Evolutionary conservation across 2,797 vertebrate species (phyloP), one percentile per base, ranked within the genome.

Genomic region (Periophthalmus magnuspinnatus): DNA sequence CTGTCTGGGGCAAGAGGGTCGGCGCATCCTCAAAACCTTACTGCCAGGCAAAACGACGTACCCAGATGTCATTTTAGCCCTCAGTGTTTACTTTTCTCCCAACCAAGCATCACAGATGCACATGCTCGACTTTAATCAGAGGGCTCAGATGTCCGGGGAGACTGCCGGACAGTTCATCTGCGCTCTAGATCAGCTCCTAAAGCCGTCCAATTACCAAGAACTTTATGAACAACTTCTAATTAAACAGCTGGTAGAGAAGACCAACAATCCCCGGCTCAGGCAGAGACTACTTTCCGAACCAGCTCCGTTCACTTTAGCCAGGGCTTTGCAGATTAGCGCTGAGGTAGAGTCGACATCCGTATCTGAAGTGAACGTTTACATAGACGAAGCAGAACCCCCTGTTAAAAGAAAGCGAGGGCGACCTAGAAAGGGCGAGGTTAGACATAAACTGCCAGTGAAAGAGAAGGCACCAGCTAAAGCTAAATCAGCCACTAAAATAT

Each of bases 1-100:
- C 81, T 89, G 88, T 68, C 85, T 92, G 0, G 90, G 91, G 45
- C 78, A 60, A 0, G 89, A 91, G 52, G 91, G 91, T 7, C 82
- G 86, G 77, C 80, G 56, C 0, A n/a, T 92, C 76, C 86, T 79
- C 68, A 41, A 69, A 0, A 32, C 72, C 2, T 78, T 91, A 62
- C 62, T 85, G 56, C 68, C n/a, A 2, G 56, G 36, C 0, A 72
- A 76, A 36, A 57, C 69, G 50, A 63, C 84, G 0, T 91, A 89
- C 3, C 21, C 65, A 0, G 75, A 69, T 1, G 88, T 82, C 45
- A 8, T 87, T 68, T 71, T 84, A 2, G 56, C 55, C 0, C 86
- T 91, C 34, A 79, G 83, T 0, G 19, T 28, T 21, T 79, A 80
- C 81, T 91, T 92, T 75, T 55, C 13, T 76, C 68, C 81, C 0